A percentile compares a stretch with the other conserved stretches of the same genome.
Conservation (phyloP, 2,113 vertebrate genomes). For the Scomber japonicus region DNA sequence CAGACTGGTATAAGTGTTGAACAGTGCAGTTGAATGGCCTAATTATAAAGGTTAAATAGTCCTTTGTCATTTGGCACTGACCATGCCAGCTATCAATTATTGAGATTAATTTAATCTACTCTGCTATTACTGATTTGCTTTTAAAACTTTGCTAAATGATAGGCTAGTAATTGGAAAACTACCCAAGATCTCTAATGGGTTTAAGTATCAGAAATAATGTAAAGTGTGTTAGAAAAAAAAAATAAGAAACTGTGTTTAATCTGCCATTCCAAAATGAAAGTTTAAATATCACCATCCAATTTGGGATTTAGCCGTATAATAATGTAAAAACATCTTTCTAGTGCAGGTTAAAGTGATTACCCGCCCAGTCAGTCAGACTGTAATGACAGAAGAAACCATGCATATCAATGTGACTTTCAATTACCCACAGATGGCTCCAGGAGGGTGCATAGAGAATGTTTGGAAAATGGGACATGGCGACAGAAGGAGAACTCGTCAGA, state of each 20-base stretch:
- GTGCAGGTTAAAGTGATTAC: not conserved
- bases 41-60: not conserved
- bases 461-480: slow-evolving; percentile 90
- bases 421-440: slow-evolving; percentile 85
- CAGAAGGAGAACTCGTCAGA: slow-evolving; percentile 86
- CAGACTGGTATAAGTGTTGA: not conserved
- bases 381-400: not conserved
- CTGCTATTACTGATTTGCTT: too few species aligned
- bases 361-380: not conserved
- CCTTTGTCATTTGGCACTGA: not conserved
- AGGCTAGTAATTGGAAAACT: too few species aligned
- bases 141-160: too few species aligned
- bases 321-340: not conserved
- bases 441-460: slow-evolving; percentile 89
- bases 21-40: not conserved
- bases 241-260: too few species aligned
- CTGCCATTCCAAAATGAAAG: too few species aligned
- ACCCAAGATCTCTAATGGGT: too few species aligned
- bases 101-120: not conserved
- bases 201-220: too few species aligned
- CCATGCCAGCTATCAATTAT: not conserved
- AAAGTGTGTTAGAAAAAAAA: too few species aligned
- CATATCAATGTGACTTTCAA: not conserved
- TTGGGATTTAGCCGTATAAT: not conserved
- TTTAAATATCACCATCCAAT: not conserved